phyloP scores from a whole-genome alignment of 1,140 invertebrate species.

The Brachionus plicatilis region DNA sequence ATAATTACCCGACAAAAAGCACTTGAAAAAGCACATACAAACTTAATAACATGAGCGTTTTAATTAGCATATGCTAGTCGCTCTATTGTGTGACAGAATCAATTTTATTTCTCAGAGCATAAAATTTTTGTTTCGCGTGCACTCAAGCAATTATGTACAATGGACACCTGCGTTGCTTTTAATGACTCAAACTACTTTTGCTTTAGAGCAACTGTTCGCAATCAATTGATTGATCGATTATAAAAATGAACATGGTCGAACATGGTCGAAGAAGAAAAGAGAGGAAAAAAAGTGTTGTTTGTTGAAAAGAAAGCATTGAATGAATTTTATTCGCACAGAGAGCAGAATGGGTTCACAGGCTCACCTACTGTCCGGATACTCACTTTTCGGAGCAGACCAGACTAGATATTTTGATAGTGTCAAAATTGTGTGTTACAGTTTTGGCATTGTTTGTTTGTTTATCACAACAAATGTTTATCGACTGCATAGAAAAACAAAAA shows the following conservation, averaged over 20 bases:
- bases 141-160: neutral
- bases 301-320: neutral
- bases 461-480: neutral
- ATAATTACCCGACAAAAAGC: neutral
- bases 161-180: slow-evolving; percentile 21
- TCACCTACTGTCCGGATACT: neutral
- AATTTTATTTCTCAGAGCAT: neutral
- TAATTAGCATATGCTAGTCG: slow-evolving; percentile 15
- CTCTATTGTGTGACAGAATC: slow-evolving; percentile 12
- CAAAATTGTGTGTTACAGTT: neutral
- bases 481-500: neutral
- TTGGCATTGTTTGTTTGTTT: neutral
- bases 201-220: neutral
- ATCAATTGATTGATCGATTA: slow-evolving; percentile 21
- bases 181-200: neutral
- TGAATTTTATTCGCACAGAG: neutral
- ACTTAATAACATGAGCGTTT: slow-evolving; percentile 25
- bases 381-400: neutral
- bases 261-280: neutral
- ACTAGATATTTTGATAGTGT: neutral
- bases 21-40: slow-evolving; percentile 9
- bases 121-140: slow-evolving; percentile 8
- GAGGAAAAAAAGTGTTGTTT: neutral
- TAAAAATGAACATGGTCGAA: neutral
- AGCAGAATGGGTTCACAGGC: neutral